Conservation (phyloP, 2,888 invertebrate species). For the Eretmocerus hayati region DNA sequence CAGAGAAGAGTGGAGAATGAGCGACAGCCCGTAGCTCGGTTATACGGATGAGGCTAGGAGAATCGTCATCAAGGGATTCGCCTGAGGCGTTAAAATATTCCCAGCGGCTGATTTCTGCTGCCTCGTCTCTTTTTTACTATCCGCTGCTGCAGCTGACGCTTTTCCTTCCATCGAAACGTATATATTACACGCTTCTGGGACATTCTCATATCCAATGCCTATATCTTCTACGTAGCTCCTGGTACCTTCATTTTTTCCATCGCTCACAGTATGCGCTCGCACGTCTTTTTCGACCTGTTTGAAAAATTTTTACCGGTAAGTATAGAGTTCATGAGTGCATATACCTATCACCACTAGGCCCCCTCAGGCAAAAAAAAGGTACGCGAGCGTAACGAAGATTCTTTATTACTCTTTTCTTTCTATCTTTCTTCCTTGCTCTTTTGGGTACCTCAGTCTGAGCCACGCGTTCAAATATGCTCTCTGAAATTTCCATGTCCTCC, state of each 20-base stretch:
- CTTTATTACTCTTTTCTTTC: conserved; percentile 13
- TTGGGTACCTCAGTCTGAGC: neutral
- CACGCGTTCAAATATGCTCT: conserved; percentile 15
- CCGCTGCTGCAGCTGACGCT: too few species aligned
- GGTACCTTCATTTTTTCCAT: too few species aligned
- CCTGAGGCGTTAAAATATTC: conserved; percentile 34
- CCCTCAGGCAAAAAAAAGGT: neutral
- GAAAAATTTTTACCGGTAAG: too few species aligned
- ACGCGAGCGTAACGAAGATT: neutral
- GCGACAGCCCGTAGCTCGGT: too few species aligned
- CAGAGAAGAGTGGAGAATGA: too few species aligned
- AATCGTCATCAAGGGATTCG: conserved; percentile 36
- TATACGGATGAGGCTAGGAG: conserved; percentile 26
- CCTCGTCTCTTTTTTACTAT: neutral
- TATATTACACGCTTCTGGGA: conserved; percentile 5
- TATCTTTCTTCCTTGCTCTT: neutral
- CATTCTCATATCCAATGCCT: conserved; percentile 13
- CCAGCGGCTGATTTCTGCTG: conserved; percentile 31
- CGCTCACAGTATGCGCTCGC: too few species aligned
- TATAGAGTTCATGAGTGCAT: too few species aligned
- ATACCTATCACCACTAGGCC: too few species aligned
- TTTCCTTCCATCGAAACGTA: conserved; percentile 9
- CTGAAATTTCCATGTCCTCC: conserved; percentile 16
- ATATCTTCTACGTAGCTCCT: neutral
- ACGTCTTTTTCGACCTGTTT: too few species aligned